phyloP scores from a whole-genome alignment of 2,113 vertebrate species.

The Prinia subflava region DNA sequence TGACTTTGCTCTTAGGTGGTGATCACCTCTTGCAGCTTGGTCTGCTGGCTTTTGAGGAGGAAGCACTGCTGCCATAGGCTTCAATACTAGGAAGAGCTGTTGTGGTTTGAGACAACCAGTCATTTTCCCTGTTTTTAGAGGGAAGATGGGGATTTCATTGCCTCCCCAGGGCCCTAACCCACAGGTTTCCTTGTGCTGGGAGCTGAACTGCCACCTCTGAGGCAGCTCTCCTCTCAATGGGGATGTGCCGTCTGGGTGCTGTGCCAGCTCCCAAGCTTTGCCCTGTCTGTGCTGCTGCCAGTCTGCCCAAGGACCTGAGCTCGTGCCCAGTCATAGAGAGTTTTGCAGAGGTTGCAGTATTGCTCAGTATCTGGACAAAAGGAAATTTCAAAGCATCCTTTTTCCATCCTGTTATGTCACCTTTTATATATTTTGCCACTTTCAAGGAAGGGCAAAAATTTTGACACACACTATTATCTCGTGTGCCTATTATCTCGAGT shows the following conservation, averaged over 20 bases:
- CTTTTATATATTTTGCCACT: background rate
- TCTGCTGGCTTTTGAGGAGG: background rate
- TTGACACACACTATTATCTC: no score
- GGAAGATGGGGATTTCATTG: fast-evolving
- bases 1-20: background rate
- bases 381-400: background rate
- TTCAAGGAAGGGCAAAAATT: no score
- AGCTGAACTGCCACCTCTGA: background rate
- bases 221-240: background rate
- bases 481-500: background rate
- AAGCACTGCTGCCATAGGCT: background rate
- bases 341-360: background rate
- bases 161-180: background rate
- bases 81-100: background rate
- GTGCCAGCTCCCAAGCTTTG: background rate
- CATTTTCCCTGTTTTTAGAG: background rate
- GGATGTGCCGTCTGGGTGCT: background rate
- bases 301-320: fast-evolving
- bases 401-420: background rate
- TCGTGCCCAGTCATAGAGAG: background rate
- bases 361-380: background rate
- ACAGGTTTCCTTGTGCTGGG: background rate
- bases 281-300: background rate
- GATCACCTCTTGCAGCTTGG: background rate
- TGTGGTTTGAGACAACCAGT: background rate